These are phyloP conservation scores for Drosophila conformis DNA, from an alignment of 2,888 invertebrate genomes.

Conservation along the genomic window DNA sequence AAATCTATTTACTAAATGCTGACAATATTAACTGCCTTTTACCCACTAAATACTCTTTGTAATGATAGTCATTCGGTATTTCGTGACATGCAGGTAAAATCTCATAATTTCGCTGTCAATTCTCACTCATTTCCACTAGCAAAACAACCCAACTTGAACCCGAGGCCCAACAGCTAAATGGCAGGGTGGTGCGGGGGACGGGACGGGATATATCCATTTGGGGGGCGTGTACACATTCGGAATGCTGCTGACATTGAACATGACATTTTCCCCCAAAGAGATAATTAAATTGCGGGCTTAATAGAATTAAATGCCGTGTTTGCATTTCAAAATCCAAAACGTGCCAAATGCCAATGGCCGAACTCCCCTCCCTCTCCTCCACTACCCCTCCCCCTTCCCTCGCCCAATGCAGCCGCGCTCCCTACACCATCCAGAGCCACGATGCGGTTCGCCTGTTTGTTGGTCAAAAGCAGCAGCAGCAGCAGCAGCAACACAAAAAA, in stretches of 20 bases:
- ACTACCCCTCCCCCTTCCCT: not conserved
- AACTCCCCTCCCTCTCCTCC: constrained; percentile 3
- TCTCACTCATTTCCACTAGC: constrained; percentile 38
- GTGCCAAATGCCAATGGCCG: constrained; percentile 69
- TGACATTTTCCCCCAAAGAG: constrained; percentile 73
- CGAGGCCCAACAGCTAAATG: constrained; percentile 3
- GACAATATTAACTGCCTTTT: not conserved
- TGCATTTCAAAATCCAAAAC: constrained; percentile 78
- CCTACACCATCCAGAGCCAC: constrained; percentile 11
- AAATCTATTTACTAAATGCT: not conserved
- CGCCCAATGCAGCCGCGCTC: constrained; percentile 1
- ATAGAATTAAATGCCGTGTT: constrained; percentile 82
- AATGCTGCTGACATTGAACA: constrained; percentile 75
- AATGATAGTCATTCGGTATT: constrained; percentile 26
- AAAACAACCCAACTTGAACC: not conserved
- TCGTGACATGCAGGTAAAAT: constrained; percentile 37
- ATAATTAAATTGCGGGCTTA: constrained; percentile 79
- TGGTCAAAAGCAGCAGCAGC: constrained; percentile 30
- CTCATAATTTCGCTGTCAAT: constrained; percentile 62
- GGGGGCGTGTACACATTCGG: constrained; percentile 28
- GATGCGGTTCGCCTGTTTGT: constrained; percentile 50
- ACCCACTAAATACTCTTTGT: not conserved
- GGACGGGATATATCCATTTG: constrained; percentile 4
- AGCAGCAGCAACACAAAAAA: constrained; percentile 21
- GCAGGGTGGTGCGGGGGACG: not conserved